These are phyloP conservation scores for Homalodisca vitripennis DNA, from an alignment of 1,140 invertebrate species.

Conservation along the genomic window DNA sequence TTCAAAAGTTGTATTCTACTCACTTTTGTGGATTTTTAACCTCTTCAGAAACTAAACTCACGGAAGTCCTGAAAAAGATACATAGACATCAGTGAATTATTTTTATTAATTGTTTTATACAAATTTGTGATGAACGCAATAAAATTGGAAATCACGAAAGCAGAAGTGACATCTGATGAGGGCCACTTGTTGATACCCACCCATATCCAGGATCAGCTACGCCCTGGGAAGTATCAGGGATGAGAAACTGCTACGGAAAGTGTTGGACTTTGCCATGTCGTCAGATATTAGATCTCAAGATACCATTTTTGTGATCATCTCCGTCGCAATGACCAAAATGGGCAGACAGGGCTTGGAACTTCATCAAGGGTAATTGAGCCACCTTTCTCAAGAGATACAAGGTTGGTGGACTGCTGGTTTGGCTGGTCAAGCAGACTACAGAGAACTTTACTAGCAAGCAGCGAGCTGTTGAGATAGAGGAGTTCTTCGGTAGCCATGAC, in stretches of 20 bases:
- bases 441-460: constrained; percentile 87
- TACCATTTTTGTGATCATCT: constrained; percentile 83
- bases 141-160: too few relatives aligned
- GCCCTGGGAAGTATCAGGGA: constrained; percentile 77
- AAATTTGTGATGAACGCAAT: too few relatives aligned
- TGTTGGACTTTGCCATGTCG: constrained; percentile 88
- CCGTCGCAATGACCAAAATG: constrained; percentile 67
- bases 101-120: too few relatives aligned
- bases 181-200: too few relatives aligned
- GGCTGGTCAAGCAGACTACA: constrained; percentile 81
- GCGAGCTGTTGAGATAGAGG: constrained; percentile 74
- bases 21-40: constrained; percentile 82
- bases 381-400: constrained; percentile 73
- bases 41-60: constrained; percentile 90
- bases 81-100: too few relatives aligned
- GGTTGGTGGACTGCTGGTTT: constrained; percentile 74
- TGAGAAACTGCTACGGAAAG: constrained; percentile 65
- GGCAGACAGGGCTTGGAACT: constrained; percentile 89
- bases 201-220: constrained; percentile 80
- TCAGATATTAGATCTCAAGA: constrained; percentile 91
- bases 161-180: too few relatives aligned
- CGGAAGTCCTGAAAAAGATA: constrained; percentile 53
- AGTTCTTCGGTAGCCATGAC: constrained; percentile 76
- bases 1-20: too few relatives aligned
- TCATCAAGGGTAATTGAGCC: constrained; percentile 84